Evolutionary conservation across 2,113 vertebrate genomes (phyloP), one percentile per base, ranked within the genome.

Genomic region (Todiramphus chloris): DNA sequence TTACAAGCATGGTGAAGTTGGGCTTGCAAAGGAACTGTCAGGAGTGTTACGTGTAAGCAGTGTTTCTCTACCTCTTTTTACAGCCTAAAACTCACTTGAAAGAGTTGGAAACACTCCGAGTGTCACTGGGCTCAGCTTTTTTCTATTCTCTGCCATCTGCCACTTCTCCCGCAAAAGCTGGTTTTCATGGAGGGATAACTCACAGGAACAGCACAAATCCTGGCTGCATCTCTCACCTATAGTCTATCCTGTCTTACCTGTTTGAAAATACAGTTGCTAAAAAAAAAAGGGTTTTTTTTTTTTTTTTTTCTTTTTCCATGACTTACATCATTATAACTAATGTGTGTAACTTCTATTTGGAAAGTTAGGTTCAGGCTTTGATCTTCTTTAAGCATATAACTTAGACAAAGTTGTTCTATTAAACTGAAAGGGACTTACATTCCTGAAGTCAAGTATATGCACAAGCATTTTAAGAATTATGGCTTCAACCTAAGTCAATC

Each of bases 331-430:
- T 87, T 92, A 62, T 93, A 95, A 96, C 7, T 70, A 94, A 92
- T 69, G 90, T 90, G 67, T 77, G n/a, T 46, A 41, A 77, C 44
- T 94, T 64, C 27, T 69, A 50, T 76, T 92, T 93, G 83, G 77
- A 93, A 95, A 93, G 81, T 84, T 59, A 77, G 69, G 58, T 68
- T 30, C 11, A 27, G 81, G n/a, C 93, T 96, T 94, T 95, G 95
- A 96, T 96, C 95, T 96, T 94, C 94, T 81, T 78, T 41, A 76
- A 78, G 80, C 69, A 90, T 92, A 51, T 82, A 84, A 94, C 95
- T 92, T 51, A 93, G 91, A 94, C 95, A 96, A 92, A 94, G 96
- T 97, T 91, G 95, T 94, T 96, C 91, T 94, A 80, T 95, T 96
- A 73, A 92, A 64, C 77, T 72, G 93, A 91, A 77, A 74, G 87